phyloP scores from a whole-genome alignment of 2,113 vertebrate genomes.

The Lophura nycthemera region DNA sequence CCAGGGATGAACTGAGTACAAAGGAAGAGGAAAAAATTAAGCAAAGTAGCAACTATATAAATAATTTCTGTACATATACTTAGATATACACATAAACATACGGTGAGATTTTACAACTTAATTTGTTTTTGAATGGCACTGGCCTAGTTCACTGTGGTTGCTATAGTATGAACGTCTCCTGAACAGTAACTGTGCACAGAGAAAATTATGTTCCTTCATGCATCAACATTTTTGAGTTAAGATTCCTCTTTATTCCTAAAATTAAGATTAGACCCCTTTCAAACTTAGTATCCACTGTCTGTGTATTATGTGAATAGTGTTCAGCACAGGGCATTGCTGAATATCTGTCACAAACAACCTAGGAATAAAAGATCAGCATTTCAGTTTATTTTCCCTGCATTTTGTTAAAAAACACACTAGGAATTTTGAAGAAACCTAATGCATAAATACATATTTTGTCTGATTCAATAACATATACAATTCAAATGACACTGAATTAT shows the following conservation, averaged over 20 bases:
- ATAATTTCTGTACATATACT: not conserved
- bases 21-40: not conserved
- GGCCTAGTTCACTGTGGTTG: constrained; percentile 38
- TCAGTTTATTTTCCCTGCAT: constrained; percentile 67
- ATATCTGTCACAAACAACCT: constrained; percentile 60
- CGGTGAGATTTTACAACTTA: constrained; percentile 23
- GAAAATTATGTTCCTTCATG: constrained; percentile 30
- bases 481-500: constrained; percentile 71
- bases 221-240: constrained; percentile 55
- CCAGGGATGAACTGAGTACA: not conserved
- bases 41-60: constrained; percentile 45
- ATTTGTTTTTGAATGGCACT: constrained; percentile 49
- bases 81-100: constrained; percentile 1
- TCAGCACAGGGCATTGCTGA: constrained; percentile 46
- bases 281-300: constrained; percentile 51
- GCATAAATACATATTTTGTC: constrained; percentile 79
- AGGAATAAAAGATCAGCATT: constrained; percentile 69
- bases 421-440: constrained; percentile 73
- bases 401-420: constrained; percentile 71
- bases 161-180: constrained; percentile 42
- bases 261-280: constrained; percentile 70
- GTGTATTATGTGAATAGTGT: constrained; percentile 54
- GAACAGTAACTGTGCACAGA: constrained; percentile 42
- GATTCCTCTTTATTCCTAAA: constrained; percentile 48
- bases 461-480: constrained; percentile 72